A percentile compares a stretch with the other conserved stretches of the same genome.
Conservation (phyloP, 2,113 vertebrate species). For the Colinus virginianus region DNA sequence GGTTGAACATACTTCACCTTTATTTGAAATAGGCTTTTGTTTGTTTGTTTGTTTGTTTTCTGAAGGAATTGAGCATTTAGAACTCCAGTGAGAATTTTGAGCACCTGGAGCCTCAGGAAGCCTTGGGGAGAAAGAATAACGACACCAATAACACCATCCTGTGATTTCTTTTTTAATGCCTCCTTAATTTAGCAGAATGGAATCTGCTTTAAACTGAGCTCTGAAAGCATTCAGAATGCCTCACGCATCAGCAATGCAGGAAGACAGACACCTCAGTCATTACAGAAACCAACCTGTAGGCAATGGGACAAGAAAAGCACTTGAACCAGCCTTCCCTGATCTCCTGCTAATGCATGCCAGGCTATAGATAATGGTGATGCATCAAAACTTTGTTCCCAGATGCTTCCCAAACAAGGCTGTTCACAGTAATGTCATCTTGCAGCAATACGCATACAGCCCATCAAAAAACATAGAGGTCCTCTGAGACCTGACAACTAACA, state of each 20-base stretch:
- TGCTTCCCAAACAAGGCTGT: neutral
- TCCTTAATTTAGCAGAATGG: neutral
- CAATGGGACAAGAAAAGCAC: neutral
- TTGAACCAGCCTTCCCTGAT: neutral
- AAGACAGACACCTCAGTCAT: neutral
- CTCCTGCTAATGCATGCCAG: neutral
- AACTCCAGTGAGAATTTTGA: neutral
- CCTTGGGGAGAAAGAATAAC: neutral
- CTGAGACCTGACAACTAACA: neutral
- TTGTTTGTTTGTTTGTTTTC: neutral
- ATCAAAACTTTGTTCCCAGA: neutral
- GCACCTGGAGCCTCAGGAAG: neutral
- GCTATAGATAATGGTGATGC: neutral
- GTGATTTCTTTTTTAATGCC: neutral
- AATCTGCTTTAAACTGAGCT: neutral
- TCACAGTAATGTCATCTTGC: neutral
- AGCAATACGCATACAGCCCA: neutral
- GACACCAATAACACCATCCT: neutral
- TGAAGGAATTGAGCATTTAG: neutral
- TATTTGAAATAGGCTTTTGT: neutral
- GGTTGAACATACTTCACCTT: neutral
- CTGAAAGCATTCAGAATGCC: neutral
- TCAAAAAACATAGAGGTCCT: neutral
- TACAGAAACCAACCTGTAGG: neutral
- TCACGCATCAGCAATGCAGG: neutral